A percentile compares a stretch with the other conserved stretches of the same genome.
Conservation (phyloP, 2,113 vertebrate genomes). For the Galemys pyrenaicus region DNA sequence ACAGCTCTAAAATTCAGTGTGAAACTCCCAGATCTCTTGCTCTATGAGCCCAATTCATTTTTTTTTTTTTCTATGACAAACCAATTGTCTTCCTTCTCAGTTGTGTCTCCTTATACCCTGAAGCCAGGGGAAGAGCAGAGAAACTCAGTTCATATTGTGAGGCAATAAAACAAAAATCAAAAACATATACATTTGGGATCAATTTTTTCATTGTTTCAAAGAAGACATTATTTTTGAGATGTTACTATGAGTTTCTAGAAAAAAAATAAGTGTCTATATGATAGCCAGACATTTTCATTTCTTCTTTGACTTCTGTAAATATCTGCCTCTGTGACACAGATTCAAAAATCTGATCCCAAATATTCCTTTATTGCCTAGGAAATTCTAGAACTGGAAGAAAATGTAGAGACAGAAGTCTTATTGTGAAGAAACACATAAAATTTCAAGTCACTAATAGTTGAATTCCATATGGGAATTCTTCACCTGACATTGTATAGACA, state of each 20-base stretch:
- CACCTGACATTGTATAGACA: not conserved
- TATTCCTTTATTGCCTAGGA: not conserved
- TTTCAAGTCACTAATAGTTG: not conserved
- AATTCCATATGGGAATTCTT: not conserved
- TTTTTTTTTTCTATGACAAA: not conserved
- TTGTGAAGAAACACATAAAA: not conserved
- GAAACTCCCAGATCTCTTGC: not conserved
- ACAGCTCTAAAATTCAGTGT: not conserved
- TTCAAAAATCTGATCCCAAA: not conserved
- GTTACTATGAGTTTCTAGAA: not conserved
- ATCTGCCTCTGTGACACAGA: not conserved
- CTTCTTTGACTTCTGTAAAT: not conserved
- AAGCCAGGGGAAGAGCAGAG: not conserved
- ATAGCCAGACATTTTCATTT: not conserved
- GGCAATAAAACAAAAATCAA: not conserved
- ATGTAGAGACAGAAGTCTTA: not conserved
- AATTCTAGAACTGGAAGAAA: not conserved
- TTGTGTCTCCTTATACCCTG: not conserved
- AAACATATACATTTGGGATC: not conserved
- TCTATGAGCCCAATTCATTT: not conserved
- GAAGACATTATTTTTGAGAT: not conserved
- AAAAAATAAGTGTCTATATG: not conserved
- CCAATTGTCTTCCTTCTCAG: not conserved
- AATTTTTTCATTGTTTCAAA: not conserved
- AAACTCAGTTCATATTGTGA: not conserved